Base-by-base conservation (phyloP, 2,888 invertebrate species). In the Rotaria sp. region DNA sequence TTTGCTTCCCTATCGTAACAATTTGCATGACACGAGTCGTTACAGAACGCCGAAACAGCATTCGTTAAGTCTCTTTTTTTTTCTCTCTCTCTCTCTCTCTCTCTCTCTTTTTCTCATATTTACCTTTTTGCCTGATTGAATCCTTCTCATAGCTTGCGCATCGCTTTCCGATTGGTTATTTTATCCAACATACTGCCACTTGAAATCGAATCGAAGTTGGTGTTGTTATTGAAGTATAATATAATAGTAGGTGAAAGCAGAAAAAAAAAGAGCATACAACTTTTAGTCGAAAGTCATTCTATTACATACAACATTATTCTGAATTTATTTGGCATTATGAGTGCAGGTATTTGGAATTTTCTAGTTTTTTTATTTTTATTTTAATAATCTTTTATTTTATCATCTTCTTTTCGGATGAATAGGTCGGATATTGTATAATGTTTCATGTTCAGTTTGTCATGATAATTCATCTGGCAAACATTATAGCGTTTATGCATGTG, bases 391-490 rank as follows among this genome's bases (percentile, higher is more conserved):
- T 18, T 18, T 15, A 35, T 35, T 67, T 21, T 5, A 35, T 35
- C 38, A 18, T 35, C 35, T 67, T 35, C 13, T 45, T 41, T 67
- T 26, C 48, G 48, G 15, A 50, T 50, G 48, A 35, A 11, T 45
- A 80, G 80, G 80, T 45, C 80, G 80, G 11, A 80, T 80, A 45
- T 80, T 80, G 26, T 80, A 80, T 45, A 80, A 80, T n/a, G 80
- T 80, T 80, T n/a, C 80, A 80, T 80, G 80, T 80, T 45, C 41
- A 45, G 80, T 80, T 41, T 80, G 80, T 15, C 41, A 80, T 45
- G 80, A 80, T 18, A 80, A 80, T 45, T 80, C 80, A 80, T 80
- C 80, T 26, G 80, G 80, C 13, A 80, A 80, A 80, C 80, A 80
- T 45, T 80, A 80, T 45, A 45, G 45, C 38, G 80, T 80, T 11